Base-by-base conservation (phyloP, 2,888 invertebrate genomes). In the Orthosia incerta region DNA sequence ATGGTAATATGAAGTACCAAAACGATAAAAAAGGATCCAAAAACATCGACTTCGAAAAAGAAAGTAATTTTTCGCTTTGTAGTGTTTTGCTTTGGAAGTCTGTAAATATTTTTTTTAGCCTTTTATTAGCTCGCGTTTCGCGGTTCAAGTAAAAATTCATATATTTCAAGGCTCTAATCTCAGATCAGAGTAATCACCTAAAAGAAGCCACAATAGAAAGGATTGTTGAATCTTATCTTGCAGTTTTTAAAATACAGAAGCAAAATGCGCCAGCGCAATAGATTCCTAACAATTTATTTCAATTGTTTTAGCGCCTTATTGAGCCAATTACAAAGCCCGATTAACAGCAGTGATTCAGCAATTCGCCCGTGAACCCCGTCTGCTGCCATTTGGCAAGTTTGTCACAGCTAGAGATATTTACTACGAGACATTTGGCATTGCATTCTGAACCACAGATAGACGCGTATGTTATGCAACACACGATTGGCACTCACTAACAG, bases 311-410 rank as follows among this genome's bases (percentile, higher is more conserved):
- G 46, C 76, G 31, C 53, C 57, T 51, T 56, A 78, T 71, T 66
- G 18, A 48, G n/a, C 68, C 82, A 69, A 77, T 81, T 20, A 13
- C 23, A 23, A 39, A 39, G 20, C 46, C 11, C 2, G 46, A 63
- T 63, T 59, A 46, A 48, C 79, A 64, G 62, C 12, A 62, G 66
- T 61, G 84, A 83, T 75, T 61, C 67, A 75, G 88, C 80, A 90
- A 89, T 86, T 71, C 77, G 91, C 84, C 91, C 93, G 85, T 91
- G 92, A 93, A 92, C 91, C 86, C 84, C 56, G 74, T 79, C 82
- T 72, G 74, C 71, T 81, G 86, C 85, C 87, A 90, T 91, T 92
- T 92, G 91, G 91, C 92, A 87, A 85, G 87, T 74, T 80, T 86
- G 81, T 82, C 79, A 86, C 73, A 87, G 85, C 88, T 85, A 86